These are phyloP conservation scores for Menidia menidia DNA, from an alignment of 2,797 vertebrate genomes.

Conservation along the genomic window DNA sequence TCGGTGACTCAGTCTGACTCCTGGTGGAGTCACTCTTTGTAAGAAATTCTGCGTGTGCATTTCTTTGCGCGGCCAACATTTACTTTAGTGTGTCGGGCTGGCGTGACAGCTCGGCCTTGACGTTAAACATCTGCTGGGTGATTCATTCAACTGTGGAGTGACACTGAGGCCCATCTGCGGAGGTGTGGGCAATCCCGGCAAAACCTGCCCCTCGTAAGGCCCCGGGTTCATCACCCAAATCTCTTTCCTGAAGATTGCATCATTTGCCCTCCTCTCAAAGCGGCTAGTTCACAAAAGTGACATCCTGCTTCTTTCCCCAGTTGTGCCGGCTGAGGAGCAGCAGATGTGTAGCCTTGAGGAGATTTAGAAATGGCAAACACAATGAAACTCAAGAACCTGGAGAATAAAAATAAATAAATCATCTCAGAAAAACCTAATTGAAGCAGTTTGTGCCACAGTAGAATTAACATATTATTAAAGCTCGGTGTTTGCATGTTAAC, in stretches of 20 bases:
- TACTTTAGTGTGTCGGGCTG: constrained; percentile 54
- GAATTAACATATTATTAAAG: constrained; percentile 18
- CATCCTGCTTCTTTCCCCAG: constrained; percentile 66
- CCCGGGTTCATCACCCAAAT: constrained; percentile 68
- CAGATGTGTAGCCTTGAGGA: constrained; percentile 79
- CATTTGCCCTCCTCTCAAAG: constrained; percentile 66
- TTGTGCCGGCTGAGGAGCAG: constrained; percentile 63
- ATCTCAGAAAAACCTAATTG: constrained; percentile 34
- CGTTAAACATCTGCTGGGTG: constrained; percentile 83
- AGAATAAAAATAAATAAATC: constrained; percentile 18
- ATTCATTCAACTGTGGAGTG: constrained; percentile 78
- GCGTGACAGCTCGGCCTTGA: constrained; percentile 76
- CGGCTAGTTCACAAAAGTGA: constrained; percentile 77
- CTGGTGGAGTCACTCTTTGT: constrained; percentile 49
- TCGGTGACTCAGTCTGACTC: constrained; percentile 47
- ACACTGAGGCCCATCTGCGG: constrained; percentile 81
- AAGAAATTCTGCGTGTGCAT: constrained; percentile 57
- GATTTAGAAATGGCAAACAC: constrained; percentile 79
- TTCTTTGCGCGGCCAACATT: constrained; percentile 25
- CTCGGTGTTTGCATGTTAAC: constrained; percentile 10
- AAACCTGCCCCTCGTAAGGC: constrained; percentile 63
- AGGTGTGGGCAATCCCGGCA: constrained; percentile 65
- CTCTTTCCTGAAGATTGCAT: constrained; percentile 70
- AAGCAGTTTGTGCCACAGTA: constrained; percentile 17
- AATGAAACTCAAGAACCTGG: constrained; percentile 77